Base-by-base conservation (phyloP, 2,888 invertebrate species). In the Hirtodrosophila trivittata region DNA sequence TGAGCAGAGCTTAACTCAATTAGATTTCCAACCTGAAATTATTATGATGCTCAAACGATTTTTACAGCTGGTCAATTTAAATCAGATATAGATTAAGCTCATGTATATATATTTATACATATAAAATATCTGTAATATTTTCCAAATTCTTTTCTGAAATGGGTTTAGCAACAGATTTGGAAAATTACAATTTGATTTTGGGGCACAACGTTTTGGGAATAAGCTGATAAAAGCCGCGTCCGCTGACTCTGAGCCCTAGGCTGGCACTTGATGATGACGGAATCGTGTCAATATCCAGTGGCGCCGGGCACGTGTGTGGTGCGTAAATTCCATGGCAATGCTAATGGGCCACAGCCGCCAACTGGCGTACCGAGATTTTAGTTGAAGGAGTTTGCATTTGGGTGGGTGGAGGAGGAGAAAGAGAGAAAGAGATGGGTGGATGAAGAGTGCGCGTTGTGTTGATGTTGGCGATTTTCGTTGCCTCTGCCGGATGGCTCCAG, bases 241-340 rank as follows among this genome's bases (percentile, higher is more conserved):
- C 28, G 28, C 9, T 2, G 7, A 7, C 3, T 9, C 28, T 2
- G n/a, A 7, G 35, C 25, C 26, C 13, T 25, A 73, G 41, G 67
- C 49, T 64, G 52, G 30, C 75, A 42, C 47, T 59, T 77, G 73
- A 75, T 86, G 71, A 66, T 86, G 81, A 84, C 58, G 75, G 67
- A 84, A 86, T 80, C 81, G 66, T 84, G 80, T 74, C 86, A 80
- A 84, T 81, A 75, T 75, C 64, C 66, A 69, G 39, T 43, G 65
- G 52, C 45, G 56, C 45, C 55, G 43, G 38, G 63, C 84, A 84
- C 81, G 77, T 66, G 68, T 71, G 59, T 32, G 26, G 10, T 39
- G 58, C 86, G 77, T 84, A 84, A 86, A 80, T 86, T 74, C 54
- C 45, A 38, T 12, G 46, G 51, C 66, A 68, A 60, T 84, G 75